Conservation (phyloP, 2,888 invertebrate species). For the Lysandra bellargus region DNA sequence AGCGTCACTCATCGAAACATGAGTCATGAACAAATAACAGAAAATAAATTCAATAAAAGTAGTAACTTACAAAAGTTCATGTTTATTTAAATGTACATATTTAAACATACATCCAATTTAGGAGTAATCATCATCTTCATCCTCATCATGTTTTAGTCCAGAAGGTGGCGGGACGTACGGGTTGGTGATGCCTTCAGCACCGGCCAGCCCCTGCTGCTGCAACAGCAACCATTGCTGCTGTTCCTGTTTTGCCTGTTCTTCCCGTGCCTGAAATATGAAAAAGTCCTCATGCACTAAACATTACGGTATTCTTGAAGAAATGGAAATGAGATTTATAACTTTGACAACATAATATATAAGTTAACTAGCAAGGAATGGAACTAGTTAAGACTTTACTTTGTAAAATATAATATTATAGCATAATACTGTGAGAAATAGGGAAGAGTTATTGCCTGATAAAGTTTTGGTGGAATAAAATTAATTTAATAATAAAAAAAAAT, state of each 20-base stretch:
- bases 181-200: constrained; percentile 61
- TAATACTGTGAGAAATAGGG: too few species aligned
- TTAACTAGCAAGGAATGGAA: too few species aligned
- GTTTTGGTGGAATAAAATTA: too few species aligned
- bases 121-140: constrained; percentile 78
- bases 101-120: constrained; percentile 43
- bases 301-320: not conserved
- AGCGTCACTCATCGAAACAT: not conserved
- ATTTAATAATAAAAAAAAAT: too few species aligned
- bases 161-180: constrained; percentile 68
- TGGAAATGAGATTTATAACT: not conserved
- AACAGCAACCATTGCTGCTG: constrained; percentile 95
- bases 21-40: not conserved
- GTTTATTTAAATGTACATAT: constrained; percentile 3
- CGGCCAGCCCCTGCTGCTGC: constrained; percentile 79
- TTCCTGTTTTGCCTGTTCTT: constrained; percentile 94
- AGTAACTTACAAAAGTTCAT: not conserved
- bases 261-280: constrained; percentile 82
- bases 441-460: too few species aligned
- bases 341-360: too few species aligned
- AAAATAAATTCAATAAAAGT: not conserved
- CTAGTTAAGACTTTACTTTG: too few species aligned
- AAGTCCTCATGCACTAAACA: not conserved
- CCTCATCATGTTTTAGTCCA: constrained; percentile 63
- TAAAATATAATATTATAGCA: too few species aligned